Base-by-base conservation (phyloP, 2,797 vertebrate genomes). In the Labroides dimidiatus region DNA sequence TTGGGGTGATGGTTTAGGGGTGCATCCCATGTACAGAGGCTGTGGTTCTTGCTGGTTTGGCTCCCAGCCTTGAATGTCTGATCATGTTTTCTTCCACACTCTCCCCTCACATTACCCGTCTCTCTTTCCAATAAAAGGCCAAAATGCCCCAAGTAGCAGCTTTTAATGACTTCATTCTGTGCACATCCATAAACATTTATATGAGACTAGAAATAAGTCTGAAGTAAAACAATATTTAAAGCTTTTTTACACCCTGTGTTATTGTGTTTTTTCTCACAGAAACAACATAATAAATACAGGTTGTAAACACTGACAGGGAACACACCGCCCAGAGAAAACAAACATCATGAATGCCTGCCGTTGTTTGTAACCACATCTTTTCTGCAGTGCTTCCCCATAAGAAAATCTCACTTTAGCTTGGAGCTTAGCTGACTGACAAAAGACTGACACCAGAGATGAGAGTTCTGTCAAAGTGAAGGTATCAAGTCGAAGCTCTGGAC, bases 401-500 rank as follows among this genome's bases (percentile, higher is more conserved):
- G 63, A 82, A 70, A 68, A 69, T 70, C 73, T 66, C 62, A 30
- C 51, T 64, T 13, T 82, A 20, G 78, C 87, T 85, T 77, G 6
- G 0, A 88, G 88, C 75, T 74, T 30, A 67, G 58, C 76, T 69
- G 58, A 53, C 64, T 84, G 75, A 89, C 80, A 74, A 84, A 84
- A 80, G 79, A 72, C 60, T 80, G 82, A 87, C 89, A 88, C 77
- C 51, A 21, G 69, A 82, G 82, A 77, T 69, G 64, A 79, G 64
- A 66, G 64, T 45, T 61, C 67, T 78, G 82, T 87, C 78, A 80
- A 62, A 84, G 75, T 10, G n/a, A 59, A 77, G 63, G 74, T 76
- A 83, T 84, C 78, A 41, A 75, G 74, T 63, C 58, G 58, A 60
- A 30, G 52, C 51, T 61, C 53, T 74, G 78, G 76, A 77, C 65